Evolutionary conservation across 35 echinoderm and acorn worm species (phyloP), one percentile per base, ranked within the genome.

Genomic region (Strongylocentrotus purpuratus): DNA sequence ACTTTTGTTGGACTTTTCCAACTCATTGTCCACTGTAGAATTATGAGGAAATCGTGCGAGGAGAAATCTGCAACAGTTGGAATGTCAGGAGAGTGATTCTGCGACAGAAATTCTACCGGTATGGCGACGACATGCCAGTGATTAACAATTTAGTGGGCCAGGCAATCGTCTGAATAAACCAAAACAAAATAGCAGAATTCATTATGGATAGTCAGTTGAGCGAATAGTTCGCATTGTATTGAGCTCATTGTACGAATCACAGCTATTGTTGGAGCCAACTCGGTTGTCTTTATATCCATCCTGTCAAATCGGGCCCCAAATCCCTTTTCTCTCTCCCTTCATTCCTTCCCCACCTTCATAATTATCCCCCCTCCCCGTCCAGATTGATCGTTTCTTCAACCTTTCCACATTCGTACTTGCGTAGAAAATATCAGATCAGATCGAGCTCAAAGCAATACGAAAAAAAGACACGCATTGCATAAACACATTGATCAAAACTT

Each of bases 81-180:
- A 89, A 89, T 89, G 87, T 41, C 33, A 89, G 32, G 87, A 89
- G 45, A 45, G 87, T 28, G 33, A 89, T 33, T 35, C 14, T 46
- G 12, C 87, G 87, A 89, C 87, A 31, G 85, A 11, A 86, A 86
- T 86, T 86, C 85, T 89, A 20, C 31, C 33, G 15, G 87, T 33
- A 89, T 89, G 87, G 87, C 87, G 87, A 89, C 87, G 87, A 46
- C 33, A 46, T 45, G 87, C 87, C 45, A 46, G 31, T 78, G 32
- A 31, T 28, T 46, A 25, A 89, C 87, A 89, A 89, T 89, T 14
- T 33, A 33, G 9, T 46, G 45, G 87, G 87, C 87, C 87, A 89
- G 32, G 87, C 87, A 89, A 18, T 89, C 87, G 87, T 89, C 87
- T 89, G 87, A 89, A 89, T 46, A 89, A 89, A 89, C 87, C 45